Percentiles rank a stretch among this genome's conserved stretches.
Evolutionary conservation across 2,888 invertebrate species (phyloP).

Genomic region (Tyria jacobaeae): DNA sequence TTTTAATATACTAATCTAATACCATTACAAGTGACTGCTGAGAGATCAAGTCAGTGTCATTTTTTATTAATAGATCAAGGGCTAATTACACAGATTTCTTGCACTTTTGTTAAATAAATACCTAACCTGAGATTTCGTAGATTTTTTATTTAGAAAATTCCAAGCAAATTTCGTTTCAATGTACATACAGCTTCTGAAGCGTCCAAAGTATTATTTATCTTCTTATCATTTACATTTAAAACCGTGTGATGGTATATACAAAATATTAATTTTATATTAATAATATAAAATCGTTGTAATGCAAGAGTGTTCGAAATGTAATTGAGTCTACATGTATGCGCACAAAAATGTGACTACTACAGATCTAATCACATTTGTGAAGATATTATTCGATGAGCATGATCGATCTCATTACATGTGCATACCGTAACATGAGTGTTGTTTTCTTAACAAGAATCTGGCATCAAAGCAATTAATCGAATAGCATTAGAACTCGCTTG

Average conservation of each 20-base stretch:
- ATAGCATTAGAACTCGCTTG: slow-evolving; percentile 39
- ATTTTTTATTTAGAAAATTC: too few species aligned
- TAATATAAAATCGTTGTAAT: neutral
- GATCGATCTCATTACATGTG: slow-evolving; percentile 25
- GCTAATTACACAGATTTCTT: too few species aligned
- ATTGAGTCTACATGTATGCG: neutral
- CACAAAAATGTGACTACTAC: neutral
- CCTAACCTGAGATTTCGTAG: too few species aligned
- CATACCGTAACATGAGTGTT: slow-evolving; percentile 24
- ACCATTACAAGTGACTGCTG: too few species aligned
- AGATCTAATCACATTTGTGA: slow-evolving; percentile 12
- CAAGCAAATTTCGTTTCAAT: neutral
- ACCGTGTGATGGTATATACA: neutral
- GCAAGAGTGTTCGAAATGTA: too few species aligned
- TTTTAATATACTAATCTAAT: too few species aligned
- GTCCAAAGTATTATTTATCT: neutral
- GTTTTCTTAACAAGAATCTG: slow-evolving; percentile 33
- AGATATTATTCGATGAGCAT: slow-evolving; percentile 11
- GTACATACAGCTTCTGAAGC: neutral
- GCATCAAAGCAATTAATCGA: slow-evolving; percentile 29
- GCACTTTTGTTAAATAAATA: too few species aligned
- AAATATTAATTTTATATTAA: neutral
- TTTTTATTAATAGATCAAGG: too few species aligned
- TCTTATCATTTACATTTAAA: neutral
- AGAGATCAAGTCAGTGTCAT: too few species aligned